Evolutionary conservation across 30 jellyfish, hydroid and myxozoan genomes (phyloP).

Genomic region (Aurelia coerulea): DNA sequence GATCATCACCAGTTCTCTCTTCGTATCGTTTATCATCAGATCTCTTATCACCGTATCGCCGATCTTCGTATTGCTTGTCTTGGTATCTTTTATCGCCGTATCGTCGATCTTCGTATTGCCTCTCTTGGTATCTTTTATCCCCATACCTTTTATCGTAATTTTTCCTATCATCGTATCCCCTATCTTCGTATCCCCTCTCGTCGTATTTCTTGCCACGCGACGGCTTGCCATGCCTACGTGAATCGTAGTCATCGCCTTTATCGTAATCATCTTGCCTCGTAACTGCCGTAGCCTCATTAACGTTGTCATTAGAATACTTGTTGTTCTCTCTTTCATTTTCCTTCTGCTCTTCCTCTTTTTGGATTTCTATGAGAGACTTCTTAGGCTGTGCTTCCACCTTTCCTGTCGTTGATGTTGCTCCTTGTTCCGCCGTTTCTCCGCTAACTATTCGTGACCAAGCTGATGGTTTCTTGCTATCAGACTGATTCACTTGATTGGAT

Average conservation of each 20-base stretch:
- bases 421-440: slow-evolving; percentile 63
- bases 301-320: slow-evolving; percentile 2
- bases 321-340: slow-evolving; percentile 57
- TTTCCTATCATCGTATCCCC: slow-evolving; percentile 10
- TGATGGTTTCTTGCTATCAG: slow-evolving; percentile 70
- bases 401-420: slow-evolving; percentile 10
- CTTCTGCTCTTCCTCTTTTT: slow-evolving; percentile 61
- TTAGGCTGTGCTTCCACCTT: slow-evolving; percentile 75
- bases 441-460: slow-evolving; percentile 91
- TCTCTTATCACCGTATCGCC: slow-evolving; percentile 28
- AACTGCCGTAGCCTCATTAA: neutral
- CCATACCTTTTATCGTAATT: neutral
- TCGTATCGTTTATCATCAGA: slow-evolving; percentile 2
- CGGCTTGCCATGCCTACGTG: slow-evolving; percentile 16
- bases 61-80: slow-evolving; percentile 13
- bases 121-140: neutral
- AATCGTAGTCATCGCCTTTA: slow-evolving; percentile 23
- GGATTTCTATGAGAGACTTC: slow-evolving; percentile 73
- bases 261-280: slow-evolving; percentile 2
- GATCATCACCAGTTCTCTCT: neutral
- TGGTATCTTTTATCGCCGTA: neutral
- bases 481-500: slow-evolving; percentile 19
- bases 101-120: neutral
- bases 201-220: slow-evolving; percentile 35
- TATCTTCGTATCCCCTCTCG: slow-evolving; percentile 28